phyloP scores from a whole-genome alignment of 2,113 vertebrate species.

The Vulpes vulpes region DNA sequence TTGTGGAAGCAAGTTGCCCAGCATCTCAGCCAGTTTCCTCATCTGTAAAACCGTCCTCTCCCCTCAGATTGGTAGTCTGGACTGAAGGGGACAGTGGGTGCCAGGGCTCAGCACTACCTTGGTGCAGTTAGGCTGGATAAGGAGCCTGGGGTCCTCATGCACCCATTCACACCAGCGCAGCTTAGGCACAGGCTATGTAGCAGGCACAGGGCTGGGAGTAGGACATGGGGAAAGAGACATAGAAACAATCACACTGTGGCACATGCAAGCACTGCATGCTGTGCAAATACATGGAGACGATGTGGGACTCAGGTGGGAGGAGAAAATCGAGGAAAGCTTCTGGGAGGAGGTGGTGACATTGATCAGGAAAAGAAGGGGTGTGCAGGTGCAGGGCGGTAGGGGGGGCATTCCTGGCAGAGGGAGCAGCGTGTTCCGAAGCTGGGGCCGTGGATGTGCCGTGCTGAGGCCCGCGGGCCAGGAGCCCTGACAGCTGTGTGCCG shows the following conservation, averaged over 20 bases:
- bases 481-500: not conserved
- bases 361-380: not conserved
- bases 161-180: not conserved
- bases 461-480: accelerated
- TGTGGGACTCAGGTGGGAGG: not conserved
- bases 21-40: not conserved
- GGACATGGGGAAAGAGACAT: not conserved
- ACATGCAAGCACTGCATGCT: not conserved
- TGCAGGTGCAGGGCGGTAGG: not conserved
- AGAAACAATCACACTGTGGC: not conserved
- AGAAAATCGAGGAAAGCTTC: slow-evolving; percentile 5
- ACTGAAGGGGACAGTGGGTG: not conserved
- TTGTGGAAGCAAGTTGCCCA: not conserved
- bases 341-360: not conserved
- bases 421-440: not conserved
- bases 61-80: not conserved
- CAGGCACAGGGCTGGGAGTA: not conserved
- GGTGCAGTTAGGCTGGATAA: no score
- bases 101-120: not conserved
- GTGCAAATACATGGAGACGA: not conserved
- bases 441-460: no score
- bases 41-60: not conserved
- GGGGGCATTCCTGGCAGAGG: not conserved
- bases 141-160: not conserved
- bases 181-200: not conserved